phyloP scores from a whole-genome alignment of 2,797 vertebrate genomes.

The Capromys pilorides region DNA sequence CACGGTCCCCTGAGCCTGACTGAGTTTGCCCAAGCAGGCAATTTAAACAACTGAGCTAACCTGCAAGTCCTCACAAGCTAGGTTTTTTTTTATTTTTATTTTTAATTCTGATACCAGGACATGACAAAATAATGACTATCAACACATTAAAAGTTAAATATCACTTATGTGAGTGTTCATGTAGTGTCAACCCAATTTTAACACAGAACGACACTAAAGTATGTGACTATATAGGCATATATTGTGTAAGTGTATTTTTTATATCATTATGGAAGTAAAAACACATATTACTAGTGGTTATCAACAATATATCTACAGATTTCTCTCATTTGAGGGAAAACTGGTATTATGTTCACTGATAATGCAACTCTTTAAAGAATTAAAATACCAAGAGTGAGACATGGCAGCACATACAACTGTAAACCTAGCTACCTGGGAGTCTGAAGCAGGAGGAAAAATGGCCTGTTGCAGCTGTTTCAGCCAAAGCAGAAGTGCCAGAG shows the following conservation, averaged over 20 bases:
- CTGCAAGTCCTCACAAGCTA: neutral
- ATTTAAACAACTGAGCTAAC: too few relatives aligned
- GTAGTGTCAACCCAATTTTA: neutral
- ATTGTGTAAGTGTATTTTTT: neutral
- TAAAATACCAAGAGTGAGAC: neutral
- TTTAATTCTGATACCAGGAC: neutral
- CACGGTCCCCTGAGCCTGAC: too few relatives aligned
- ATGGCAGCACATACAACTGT: neutral
- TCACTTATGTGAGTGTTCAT: neutral
- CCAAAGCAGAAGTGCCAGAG: neutral
- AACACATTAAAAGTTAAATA: conserved; percentile 33
- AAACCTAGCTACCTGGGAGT: neutral
- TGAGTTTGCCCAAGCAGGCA: too few relatives aligned
- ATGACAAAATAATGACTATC: neutral
- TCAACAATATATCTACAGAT: neutral
- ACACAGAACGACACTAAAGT: neutral
- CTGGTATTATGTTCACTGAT: neutral
- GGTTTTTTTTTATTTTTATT: conserved; percentile 27
- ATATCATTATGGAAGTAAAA: conserved; percentile 20
- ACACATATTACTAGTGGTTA: neutral
- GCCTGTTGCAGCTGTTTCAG: neutral
- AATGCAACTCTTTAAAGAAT: conserved; percentile 18
- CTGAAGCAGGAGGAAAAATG: neutral
- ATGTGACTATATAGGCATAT: neutral
- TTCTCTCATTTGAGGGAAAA: conserved; percentile 24